Conservation (phyloP, 1,140 invertebrate genomes). For the Megalopta genalis region DNA sequence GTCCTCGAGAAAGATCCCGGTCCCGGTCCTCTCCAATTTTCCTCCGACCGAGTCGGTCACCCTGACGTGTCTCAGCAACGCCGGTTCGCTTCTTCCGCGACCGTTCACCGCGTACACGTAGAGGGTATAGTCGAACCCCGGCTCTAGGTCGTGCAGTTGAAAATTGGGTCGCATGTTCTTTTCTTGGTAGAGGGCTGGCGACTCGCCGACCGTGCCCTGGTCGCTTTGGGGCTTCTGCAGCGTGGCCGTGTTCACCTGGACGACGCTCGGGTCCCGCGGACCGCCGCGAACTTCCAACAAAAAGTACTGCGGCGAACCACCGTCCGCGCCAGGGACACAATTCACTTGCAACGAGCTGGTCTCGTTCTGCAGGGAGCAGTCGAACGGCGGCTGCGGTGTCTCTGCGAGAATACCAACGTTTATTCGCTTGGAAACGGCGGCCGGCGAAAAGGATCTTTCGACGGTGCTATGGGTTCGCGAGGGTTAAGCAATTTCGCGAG, state of each 20-base stretch:
- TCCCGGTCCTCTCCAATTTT: conserved; percentile 62
- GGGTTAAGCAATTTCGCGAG: too few species aligned
- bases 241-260: conserved; percentile 72
- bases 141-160: conserved; percentile 84
- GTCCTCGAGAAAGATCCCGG: conserved; percentile 70
- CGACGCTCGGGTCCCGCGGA: conserved; percentile 74
- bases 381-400: conserved; percentile 84
- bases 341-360: conserved; percentile 85
- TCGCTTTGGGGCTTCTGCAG: conserved; percentile 83
- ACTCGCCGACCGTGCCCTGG: conserved; percentile 78
- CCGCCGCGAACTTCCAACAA: conserved; percentile 88
- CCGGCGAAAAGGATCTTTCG: too few species aligned
- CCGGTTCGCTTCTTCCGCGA: conserved; percentile 85
- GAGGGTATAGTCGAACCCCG: conserved; percentile 84
- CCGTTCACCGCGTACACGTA: conserved; percentile 86
- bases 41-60: conserved; percentile 77
- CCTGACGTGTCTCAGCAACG: conserved; percentile 82
- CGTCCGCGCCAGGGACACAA: conserved; percentile 89
- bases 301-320: conserved; percentile 91
- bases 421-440: background rate
- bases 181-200: conserved; percentile 81
- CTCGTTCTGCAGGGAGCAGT: conserved; percentile 86
- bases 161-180: conserved; percentile 84
- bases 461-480: too few species aligned
- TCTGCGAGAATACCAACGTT: conserved; percentile 74